Conservation (phyloP, 2,797 vertebrate genomes). For the Chelon auratus region DNA sequence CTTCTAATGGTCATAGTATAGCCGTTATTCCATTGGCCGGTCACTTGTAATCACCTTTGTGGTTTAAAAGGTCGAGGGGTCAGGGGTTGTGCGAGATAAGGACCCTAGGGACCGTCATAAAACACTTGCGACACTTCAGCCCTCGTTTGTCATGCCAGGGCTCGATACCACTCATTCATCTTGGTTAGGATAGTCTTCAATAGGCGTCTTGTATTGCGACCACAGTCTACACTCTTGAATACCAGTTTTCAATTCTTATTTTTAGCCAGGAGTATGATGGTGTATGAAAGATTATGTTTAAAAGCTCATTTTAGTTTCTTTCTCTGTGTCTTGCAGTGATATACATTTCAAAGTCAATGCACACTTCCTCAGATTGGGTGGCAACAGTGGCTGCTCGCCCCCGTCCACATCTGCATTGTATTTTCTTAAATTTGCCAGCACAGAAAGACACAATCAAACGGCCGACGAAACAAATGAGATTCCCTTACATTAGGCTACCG, state of each 20-base stretch:
- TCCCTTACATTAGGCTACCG: conserved; percentile 75
- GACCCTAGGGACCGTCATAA: conserved; percentile 76
- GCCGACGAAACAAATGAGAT: conserved; percentile 76
- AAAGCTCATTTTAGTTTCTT: neutral
- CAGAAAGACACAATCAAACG: conserved; percentile 70
- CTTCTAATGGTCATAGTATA: conserved; percentile 48
- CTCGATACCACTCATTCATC: conserved; percentile 78
- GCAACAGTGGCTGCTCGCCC: conserved; percentile 49
- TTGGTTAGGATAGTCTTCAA: conserved; percentile 76
- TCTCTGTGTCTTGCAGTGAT: neutral
- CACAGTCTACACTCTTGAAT: conserved; percentile 25
- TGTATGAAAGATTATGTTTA: conserved; percentile 8
- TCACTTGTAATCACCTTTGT: conserved; percentile 79
- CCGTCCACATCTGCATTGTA: conserved; percentile 60
- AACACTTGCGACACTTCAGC: conserved; percentile 78
- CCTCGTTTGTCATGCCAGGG: conserved; percentile 77
- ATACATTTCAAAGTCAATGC: conserved; percentile 62
- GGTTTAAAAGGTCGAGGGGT: conserved; percentile 79
- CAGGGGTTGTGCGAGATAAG: conserved; percentile 79
- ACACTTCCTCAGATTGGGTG: conserved; percentile 46
- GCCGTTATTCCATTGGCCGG: conserved; percentile 56
- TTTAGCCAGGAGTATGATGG: conserved; percentile 9
- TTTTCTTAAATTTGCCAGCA: conserved; percentile 51
- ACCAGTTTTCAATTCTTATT: conserved; percentile 34
- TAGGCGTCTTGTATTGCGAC: conserved; percentile 57